Evolutionary conservation across 1,140 invertebrate species (phyloP).

Genomic region (Orussus abietinus): DNA sequence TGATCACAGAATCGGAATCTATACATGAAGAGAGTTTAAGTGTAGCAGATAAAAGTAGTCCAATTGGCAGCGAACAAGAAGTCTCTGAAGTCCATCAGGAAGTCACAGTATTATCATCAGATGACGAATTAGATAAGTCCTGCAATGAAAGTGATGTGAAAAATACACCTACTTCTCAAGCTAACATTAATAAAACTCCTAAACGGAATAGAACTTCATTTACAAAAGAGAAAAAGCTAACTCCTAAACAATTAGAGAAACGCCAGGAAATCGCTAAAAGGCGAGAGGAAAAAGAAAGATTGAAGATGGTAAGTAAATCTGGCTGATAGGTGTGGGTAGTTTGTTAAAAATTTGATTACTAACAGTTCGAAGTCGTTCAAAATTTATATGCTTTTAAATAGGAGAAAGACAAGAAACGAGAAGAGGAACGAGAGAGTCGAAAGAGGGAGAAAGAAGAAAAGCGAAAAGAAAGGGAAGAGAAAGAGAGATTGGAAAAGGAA

Average conservation of each 20-base stretch:
- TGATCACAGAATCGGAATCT: constrained; percentile 8
- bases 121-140: constrained; percentile 17
- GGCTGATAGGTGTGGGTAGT: neutral
- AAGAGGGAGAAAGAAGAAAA: constrained; percentile 50
- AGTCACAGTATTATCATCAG: constrained; percentile 15
- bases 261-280: constrained; percentile 50
- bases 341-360: constrained; percentile 8
- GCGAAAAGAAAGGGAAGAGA: constrained; percentile 56
- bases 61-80: no score
- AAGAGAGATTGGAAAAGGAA: constrained; percentile 45
- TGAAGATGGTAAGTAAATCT: constrained; percentile 46
- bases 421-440: constrained; percentile 36
- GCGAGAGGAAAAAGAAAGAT: constrained; percentile 57
- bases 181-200: constrained; percentile 1
- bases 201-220: constrained; percentile 11
- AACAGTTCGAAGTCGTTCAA: constrained; percentile 8
- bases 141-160: constrained; percentile 7
- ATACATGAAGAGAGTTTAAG: constrained; percentile 8
- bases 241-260: constrained; percentile 46
- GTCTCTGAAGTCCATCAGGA: no score
- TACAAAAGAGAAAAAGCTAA: constrained; percentile 28
- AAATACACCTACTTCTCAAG: constrained; percentile 17
- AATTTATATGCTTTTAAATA: constrained; percentile 44
- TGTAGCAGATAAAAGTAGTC: no score
- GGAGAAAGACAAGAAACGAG: constrained; percentile 54